Conservation (phyloP, 1,140 invertebrate genomes). For the Drosophila chauvacae region DNA sequence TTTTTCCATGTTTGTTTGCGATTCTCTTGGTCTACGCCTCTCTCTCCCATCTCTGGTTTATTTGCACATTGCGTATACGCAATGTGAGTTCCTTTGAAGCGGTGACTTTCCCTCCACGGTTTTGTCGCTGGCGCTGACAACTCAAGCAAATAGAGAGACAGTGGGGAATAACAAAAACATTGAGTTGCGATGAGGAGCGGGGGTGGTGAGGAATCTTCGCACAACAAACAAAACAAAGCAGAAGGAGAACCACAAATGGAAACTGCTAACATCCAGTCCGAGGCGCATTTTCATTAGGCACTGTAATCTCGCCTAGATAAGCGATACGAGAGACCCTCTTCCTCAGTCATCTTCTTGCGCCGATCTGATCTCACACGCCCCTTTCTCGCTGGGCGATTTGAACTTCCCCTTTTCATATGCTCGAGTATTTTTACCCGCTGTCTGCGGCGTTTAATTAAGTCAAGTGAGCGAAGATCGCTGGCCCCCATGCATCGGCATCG, state of each 20-base stretch:
- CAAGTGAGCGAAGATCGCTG: constrained; percentile 77
- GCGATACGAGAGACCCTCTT: constrained; percentile 57
- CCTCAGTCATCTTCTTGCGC: constrained; percentile 46
- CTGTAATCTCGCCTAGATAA: constrained; percentile 62
- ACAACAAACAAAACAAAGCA: constrained; percentile 16
- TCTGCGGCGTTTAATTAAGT: constrained; percentile 75
- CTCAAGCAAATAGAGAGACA: constrained; percentile 59
- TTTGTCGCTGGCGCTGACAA: constrained; percentile 60
- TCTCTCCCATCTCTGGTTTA: constrained; percentile 50
- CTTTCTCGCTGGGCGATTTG: constrained; percentile 41
- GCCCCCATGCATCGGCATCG: constrained; percentile 44
- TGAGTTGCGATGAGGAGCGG: not conserved
- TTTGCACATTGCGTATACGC: constrained; percentile 76
- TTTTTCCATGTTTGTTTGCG: constrained; percentile 76
- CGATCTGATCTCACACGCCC: constrained; percentile 54
- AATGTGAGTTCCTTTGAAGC: constrained; percentile 77
- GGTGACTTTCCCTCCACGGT: constrained; percentile 54
- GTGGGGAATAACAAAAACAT: constrained; percentile 20
- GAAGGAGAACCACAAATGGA: not conserved
- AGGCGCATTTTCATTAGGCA: constrained; percentile 26
- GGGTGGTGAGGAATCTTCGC: constrained; percentile 3
- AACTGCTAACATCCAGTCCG: constrained; percentile 35
- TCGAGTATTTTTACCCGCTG: constrained; percentile 42
- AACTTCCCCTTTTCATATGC: constrained; percentile 57
- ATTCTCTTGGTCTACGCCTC: constrained; percentile 2